phyloP scores from a whole-genome alignment of 2,888 invertebrate species.

The Aplocera efformata region DNA sequence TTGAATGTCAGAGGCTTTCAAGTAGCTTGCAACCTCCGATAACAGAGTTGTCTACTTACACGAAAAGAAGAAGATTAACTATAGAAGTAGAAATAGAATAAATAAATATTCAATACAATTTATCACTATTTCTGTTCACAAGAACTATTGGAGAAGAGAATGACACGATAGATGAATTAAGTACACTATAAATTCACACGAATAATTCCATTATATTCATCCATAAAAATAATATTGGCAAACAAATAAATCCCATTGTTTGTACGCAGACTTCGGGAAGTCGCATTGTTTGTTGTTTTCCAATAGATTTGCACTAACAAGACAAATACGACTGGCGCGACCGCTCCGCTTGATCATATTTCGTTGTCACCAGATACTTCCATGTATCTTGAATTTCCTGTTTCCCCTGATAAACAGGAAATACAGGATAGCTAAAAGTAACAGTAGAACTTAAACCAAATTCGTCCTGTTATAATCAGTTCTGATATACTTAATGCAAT shows the following conservation, averaged over 20 bases:
- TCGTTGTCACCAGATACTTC: conserved; percentile 41
- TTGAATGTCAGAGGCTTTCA: too few relatives aligned
- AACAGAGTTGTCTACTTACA: too few relatives aligned
- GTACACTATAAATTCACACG: too few relatives aligned
- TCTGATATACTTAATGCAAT: too few relatives aligned
- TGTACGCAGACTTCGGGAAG: conserved; percentile 32
- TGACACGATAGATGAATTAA: conserved; percentile 5
- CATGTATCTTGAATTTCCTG: too few relatives aligned
- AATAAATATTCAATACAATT: too few relatives aligned
- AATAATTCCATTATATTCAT: conserved; percentile 11
- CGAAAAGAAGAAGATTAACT: too few relatives aligned
- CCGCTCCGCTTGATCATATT: conserved; percentile 52
- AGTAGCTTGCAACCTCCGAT: too few relatives aligned
- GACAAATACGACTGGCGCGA: conserved; percentile 52
- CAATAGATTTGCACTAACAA: conserved; percentile 65
- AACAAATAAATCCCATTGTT: conserved; percentile 34
- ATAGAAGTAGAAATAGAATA: too few relatives aligned
- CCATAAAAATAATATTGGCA: conserved; percentile 17
- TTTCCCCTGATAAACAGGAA: conserved; percentile 54
- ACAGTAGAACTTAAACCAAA: too few relatives aligned
- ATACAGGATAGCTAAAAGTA: conserved; percentile 33
- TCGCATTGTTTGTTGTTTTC: conserved; percentile 52
- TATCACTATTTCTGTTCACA: background rate
- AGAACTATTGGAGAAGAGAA: background rate
- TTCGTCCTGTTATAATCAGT: too few relatives aligned